Percentiles rank a stretch among this genome's conserved stretches.
Conservation (phyloP, 2,113 vertebrate species). For the Nerophis ophidion region DNA sequence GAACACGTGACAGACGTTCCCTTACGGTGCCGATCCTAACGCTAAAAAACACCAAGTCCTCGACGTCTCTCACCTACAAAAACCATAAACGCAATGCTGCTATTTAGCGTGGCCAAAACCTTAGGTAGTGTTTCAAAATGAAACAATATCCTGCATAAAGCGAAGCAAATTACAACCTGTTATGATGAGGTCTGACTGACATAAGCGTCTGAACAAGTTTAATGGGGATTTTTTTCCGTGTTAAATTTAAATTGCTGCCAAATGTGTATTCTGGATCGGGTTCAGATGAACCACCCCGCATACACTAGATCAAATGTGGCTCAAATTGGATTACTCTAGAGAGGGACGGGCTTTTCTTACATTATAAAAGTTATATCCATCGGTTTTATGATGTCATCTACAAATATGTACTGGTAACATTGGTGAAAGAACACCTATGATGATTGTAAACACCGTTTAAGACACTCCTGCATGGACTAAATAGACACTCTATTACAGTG, state of each 20-base stretch:
- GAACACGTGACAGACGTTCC: background rate
- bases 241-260: conserved; percentile 5
- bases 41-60: background rate
- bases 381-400: too few relatives aligned
- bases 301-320: too few relatives aligned
- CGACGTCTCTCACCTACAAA: background rate
- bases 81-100: background rate
- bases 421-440: too few relatives aligned
- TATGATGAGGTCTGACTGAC: conserved; percentile 6
- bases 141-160: background rate
- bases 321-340: too few relatives aligned
- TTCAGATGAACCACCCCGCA: conserved; percentile 7
- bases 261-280: background rate
- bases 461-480: too few relatives aligned
- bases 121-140: background rate
- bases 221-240: background rate
- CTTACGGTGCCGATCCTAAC: background rate
- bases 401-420: too few relatives aligned
- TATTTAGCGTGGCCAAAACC: background rate
- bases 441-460: too few relatives aligned
- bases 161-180: too few relatives aligned
- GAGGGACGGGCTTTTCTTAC: too few relatives aligned
- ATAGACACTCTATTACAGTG: too few relatives aligned
- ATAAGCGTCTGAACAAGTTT: background rate
- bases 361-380: too few relatives aligned